These are phyloP conservation scores for Acanthopagrus latus DNA, from an alignment of 2,797 vertebrate genomes.

Conservation along the genomic window DNA sequence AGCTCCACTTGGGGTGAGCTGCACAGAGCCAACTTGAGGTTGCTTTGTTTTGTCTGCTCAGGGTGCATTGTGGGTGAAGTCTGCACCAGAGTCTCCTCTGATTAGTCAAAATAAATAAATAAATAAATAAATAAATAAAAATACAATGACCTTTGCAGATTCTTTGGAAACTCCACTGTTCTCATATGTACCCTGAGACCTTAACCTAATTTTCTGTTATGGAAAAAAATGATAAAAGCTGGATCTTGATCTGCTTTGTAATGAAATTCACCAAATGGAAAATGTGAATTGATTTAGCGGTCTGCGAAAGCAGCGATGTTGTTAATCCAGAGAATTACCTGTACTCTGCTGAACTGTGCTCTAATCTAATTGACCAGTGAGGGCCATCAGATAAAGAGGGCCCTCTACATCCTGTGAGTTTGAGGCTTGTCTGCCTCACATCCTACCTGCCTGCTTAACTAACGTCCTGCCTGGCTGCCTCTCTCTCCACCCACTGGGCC, in stretches of 20 bases:
- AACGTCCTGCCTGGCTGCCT: constrained; percentile 8
- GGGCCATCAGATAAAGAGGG: constrained; percentile 58
- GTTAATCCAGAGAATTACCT: constrained; percentile 64
- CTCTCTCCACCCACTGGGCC: background rate
- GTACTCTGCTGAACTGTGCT: constrained; percentile 52
- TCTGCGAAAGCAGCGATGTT: constrained; percentile 53
- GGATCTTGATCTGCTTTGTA: constrained; percentile 32
- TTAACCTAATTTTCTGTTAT: constrained; percentile 25
- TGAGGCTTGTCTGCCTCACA: constrained; percentile 4
- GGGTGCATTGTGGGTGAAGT: constrained; percentile 5
- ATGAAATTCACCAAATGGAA: constrained; percentile 60
- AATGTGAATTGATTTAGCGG: constrained; percentile 55
- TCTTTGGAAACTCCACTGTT: constrained; percentile 13
- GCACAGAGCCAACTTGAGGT: background rate
- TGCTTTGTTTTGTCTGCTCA: constrained; percentile 19
- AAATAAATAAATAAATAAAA: background rate
- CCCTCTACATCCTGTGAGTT: constrained; percentile 26
- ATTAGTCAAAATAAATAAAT: background rate
- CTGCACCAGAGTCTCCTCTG: background rate
- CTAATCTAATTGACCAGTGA: constrained; percentile 57
- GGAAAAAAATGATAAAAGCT: constrained; percentile 33
- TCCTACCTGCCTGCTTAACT: constrained; percentile 3
- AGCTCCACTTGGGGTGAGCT: background rate
- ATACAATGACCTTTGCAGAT: background rate
- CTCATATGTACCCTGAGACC: constrained; percentile 2